Percentiles rank a stretch among this genome's conserved stretches.
Conservation (phyloP, 2,888 invertebrate species). For the Drosophila affinis region DNA sequence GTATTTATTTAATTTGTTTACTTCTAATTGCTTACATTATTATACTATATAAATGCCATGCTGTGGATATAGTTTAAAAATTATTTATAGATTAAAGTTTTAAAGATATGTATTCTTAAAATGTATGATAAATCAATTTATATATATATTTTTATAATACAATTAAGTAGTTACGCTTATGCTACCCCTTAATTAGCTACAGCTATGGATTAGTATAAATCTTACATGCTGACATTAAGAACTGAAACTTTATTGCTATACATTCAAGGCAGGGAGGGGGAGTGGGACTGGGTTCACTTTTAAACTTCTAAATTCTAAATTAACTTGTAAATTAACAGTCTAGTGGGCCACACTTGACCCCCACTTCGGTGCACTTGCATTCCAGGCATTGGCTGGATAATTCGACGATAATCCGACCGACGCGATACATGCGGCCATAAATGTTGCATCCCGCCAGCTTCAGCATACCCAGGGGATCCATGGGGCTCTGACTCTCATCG, state of each 20-base stretch:
- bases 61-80: conserved; percentile 3
- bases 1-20: background rate
- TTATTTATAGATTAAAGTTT: no score
- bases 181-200: conserved; percentile 31
- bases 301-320: background rate
- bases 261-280: conserved; percentile 3
- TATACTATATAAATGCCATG: conserved; percentile 31
- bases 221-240: conserved; percentile 2
- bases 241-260: conserved; percentile 28
- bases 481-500: conserved; percentile 61
- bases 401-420: conserved; percentile 92
- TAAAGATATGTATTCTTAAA: no score
- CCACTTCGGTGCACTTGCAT: conserved; percentile 93
- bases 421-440: conserved; percentile 94
- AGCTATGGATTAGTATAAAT: conserved; percentile 24
- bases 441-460: conserved; percentile 95
- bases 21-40: background rate
- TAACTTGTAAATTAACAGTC: conserved; percentile 84
- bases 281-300: background rate
- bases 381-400: conserved; percentile 92
- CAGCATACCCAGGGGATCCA: conserved; percentile 85
- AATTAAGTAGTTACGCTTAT: conserved; percentile 51
- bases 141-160: conserved; percentile 57
- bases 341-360: conserved; percentile 91
- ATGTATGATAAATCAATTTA: no score